Base-by-base conservation (phyloP, 2,888 invertebrate species). In the Dasysyrphus albostriatus region DNA sequence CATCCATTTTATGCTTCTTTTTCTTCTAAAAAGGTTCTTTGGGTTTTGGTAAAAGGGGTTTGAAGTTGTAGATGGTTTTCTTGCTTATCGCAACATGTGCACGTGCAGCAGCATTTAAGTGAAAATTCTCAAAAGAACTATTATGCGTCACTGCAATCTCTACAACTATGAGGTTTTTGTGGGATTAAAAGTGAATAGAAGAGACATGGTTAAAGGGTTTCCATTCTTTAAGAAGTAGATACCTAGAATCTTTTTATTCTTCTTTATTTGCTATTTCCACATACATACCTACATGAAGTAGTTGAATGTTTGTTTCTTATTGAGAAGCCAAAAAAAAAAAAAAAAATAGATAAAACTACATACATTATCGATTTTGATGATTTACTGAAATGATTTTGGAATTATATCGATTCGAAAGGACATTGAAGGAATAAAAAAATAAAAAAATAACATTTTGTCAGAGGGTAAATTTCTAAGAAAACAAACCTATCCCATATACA, bases 81-180 rank as follows among this genome's bases (percentile, higher is more conserved):
- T 69, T 51, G 12, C 56, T 16, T 24, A 14, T 65, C 19, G 14
- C 39, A 63, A 32, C 65, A 49, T 56, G 76, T 69, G 61, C 61
- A 61, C 51, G 76, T 69, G 61, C 61, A 61, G 44, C n/a, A 69
- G 47, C 42, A 63, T 49, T 54, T 54, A 29, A 56, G 65, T 14
- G 70, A n/a, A 76, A 34, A 74, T 70, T 73, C 49, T 80, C 76
- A 81, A 81, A 85, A 42, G 76, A 34, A 81, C 67, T 61, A 61
- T 69, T 73, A 81, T 76, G 76, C 76, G 59, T 76, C 76, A 58
- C 65, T 75, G 65, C 70, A 72, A 67, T 51, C 65, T 51, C 65
- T 65, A 12, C 47, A 49, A 49, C 24, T 67, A 47, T 79, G 69
- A 51, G 74, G 61, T 61, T 42, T 82, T 83, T 78, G 73, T 54